These are phyloP conservation scores for Drosophila maculinotata DNA, from an alignment of 2,888 invertebrate species.

Conservation along the genomic window DNA sequence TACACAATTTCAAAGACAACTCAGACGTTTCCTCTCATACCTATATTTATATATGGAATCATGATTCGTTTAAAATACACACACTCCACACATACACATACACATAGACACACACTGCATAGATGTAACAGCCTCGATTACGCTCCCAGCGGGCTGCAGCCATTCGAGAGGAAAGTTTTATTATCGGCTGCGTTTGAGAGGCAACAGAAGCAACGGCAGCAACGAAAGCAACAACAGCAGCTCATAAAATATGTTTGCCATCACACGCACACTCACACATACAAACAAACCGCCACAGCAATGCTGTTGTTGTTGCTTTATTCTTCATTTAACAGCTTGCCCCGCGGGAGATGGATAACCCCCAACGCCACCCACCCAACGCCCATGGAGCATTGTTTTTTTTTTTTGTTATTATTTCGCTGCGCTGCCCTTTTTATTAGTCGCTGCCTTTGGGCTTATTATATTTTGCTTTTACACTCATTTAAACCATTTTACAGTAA, in stretches of 20 bases:
- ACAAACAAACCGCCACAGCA: constrained; percentile 20
- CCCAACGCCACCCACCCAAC: constrained; percentile 26
- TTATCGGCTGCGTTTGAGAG: constrained; percentile 78
- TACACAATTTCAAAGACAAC: constrained; percentile 5
- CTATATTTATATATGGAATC: constrained; percentile 30
- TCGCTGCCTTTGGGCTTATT: constrained; percentile 72
- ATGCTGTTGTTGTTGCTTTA: constrained; percentile 60
- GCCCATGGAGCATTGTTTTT: constrained; percentile 34
- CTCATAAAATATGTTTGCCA: constrained; percentile 83
- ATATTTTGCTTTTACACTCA: constrained; percentile 76
- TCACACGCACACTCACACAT: constrained; percentile 48
- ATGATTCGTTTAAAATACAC: constrained; percentile 48
- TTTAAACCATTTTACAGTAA: constrained; percentile 81
- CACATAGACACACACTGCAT: constrained; percentile 31
- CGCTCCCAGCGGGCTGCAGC: constrained; percentile 79
- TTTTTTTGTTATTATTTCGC: constrained; percentile 22
- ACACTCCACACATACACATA: constrained; percentile 22
- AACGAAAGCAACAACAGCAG: constrained; percentile 53
- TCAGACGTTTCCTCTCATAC: constrained; percentile 12
- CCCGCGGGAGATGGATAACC: constrained; percentile 60
- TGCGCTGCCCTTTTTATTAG: constrained; percentile 62
- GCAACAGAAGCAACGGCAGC: constrained; percentile 54
- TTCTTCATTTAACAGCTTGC: constrained; percentile 76
- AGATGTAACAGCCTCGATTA: constrained; percentile 80
- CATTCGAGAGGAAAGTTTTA: constrained; percentile 78